A percentile compares a stretch with the other conserved stretches of the same genome.
Evolutionary conservation across 2,113 vertebrate genomes (phyloP).

Genomic region (Hemiscyllium ocellatum): DNA sequence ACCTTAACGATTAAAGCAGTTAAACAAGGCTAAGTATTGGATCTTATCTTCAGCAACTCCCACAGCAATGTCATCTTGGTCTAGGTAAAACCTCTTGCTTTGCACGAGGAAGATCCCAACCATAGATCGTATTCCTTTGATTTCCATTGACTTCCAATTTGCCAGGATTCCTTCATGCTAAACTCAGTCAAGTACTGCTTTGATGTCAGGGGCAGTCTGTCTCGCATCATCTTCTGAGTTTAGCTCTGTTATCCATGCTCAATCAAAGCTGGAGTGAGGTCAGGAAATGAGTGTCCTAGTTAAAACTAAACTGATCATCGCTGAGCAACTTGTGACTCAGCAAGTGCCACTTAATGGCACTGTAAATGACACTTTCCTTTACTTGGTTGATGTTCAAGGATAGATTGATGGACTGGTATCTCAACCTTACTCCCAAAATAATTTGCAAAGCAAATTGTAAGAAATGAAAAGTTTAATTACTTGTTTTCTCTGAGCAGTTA

Average conservation of each 20-base stretch:
- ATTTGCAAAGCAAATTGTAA: not conserved
- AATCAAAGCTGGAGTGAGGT: not conserved
- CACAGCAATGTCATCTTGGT: too few species aligned
- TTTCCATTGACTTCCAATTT: not conserved
- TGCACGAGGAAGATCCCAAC: too few species aligned
- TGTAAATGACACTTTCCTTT: not conserved
- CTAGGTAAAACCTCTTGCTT: too few species aligned
- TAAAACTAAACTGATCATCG: not conserved
- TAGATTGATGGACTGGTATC: not conserved
- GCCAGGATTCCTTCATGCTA: not conserved
- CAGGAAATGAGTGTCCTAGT: not conserved
- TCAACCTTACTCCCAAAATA: not conserved
- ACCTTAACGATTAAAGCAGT: too few species aligned
- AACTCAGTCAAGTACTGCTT: not conserved
- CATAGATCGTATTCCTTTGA: too few species aligned
- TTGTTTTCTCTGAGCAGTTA: conserved; percentile 61
- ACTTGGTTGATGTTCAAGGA: not conserved
- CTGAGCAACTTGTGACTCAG: not conserved
- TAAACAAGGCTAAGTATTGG: too few species aligned
- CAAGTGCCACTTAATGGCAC: not conserved
- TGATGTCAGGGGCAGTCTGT: not conserved
- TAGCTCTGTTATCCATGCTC: not conserved
- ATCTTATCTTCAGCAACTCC: too few species aligned
- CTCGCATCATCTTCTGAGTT: not conserved
- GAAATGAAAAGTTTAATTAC: not conserved